Base-by-base conservation (phyloP, 2,113 vertebrate genomes). In the Gorsachius goisagi region DNA sequence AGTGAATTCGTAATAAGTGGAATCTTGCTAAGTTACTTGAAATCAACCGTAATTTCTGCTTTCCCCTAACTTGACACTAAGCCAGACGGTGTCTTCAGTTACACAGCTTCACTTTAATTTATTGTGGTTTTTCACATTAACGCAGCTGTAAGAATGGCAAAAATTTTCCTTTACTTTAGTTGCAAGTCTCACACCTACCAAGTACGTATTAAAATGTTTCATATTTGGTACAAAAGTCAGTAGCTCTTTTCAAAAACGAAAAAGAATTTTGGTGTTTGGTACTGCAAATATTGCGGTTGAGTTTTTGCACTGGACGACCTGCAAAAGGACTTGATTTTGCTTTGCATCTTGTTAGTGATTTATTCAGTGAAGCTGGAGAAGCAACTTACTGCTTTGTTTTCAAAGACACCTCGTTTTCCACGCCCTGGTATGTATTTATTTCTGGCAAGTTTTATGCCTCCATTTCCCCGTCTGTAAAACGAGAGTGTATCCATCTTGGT, bases 341-440 rank as follows among this genome's bases (percentile, higher is more conserved):
- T 80, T 69, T 71, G n/a, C 9, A 7, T 47, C 28, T 85, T 77
- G n/a, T 69, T 63, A 62, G 35, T 49, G 64, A 52, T 80, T 71
- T 63, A 58, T 56, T 71, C 22, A 50, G 21, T 45, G 44, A 44
- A 58, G 17, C 15, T 49, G 53, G 15, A 9, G 39, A 62, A 58
- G 69, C 28, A 39, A 35, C 11, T 85, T 60, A 8, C 27, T 30
- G 19, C n/a, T 72, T 12, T 0, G 0, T 66, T 66, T 85, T 37
- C 77, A 78, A 67, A 69, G 58, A 23, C 11, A 32, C 10, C 2
- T 93, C 1, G 0, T 76, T 88, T 94, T 44, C 59, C 16, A 33
- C 0, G 0, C 69, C 55, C 47, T 15, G 15, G 63, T 68, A 69
- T 9, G 9, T 8, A 15, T 12, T 12, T 1, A 0, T 6, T 53